Percentiles rank a stretch among this genome's conserved stretches.
Evolutionary conservation across 2,113 vertebrate species (phyloP).

Genomic region (Nothobranchius furzeri): DNA sequence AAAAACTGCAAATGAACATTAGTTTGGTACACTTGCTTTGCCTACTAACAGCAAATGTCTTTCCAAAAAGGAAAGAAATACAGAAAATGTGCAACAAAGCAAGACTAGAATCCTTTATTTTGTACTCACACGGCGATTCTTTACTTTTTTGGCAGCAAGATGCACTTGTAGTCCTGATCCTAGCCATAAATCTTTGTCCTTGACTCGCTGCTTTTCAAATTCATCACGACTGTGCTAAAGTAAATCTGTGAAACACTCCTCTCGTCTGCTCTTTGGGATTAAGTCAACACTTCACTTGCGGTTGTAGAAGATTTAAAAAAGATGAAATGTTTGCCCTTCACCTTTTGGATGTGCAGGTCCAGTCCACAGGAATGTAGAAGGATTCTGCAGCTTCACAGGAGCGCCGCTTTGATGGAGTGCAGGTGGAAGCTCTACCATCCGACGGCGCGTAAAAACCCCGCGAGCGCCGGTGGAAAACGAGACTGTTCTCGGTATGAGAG

Average conservation of each 20-base stretch:
- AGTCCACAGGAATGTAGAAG: constrained; percentile 68
- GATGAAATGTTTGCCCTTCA: constrained; percentile 39
- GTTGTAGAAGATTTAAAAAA: background rate
- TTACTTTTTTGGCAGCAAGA: background rate
- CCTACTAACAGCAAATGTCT: background rate
- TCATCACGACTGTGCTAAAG: background rate
- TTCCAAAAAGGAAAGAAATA: background rate
- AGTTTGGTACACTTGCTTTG: background rate
- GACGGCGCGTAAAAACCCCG: constrained; percentile 38
- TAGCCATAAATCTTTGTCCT: constrained; percentile 7
- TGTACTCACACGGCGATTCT: background rate
- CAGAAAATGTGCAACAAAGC: background rate
- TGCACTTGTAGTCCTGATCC: background rate
- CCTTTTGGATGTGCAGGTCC: constrained; percentile 58
- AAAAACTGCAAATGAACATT: background rate
- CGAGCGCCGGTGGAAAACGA: constrained; percentile 15
- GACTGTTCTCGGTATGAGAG: background rate
- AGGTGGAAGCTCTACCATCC: constrained; percentile 64
- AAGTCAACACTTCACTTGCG: background rate
- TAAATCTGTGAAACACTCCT: constrained; percentile 4
- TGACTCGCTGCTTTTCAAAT: constrained; percentile 10
- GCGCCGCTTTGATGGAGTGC: constrained; percentile 45
- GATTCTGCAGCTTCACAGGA: constrained; percentile 54
- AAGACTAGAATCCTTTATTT: background rate
- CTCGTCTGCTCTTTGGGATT: background rate